A percentile compares a stretch with the other conserved stretches of the same genome.
These are phyloP conservation scores for Sebastes wilsoni DNA, from an alignment of 2,797 vertebrate genomes.

Conservation along the genomic window DNA sequence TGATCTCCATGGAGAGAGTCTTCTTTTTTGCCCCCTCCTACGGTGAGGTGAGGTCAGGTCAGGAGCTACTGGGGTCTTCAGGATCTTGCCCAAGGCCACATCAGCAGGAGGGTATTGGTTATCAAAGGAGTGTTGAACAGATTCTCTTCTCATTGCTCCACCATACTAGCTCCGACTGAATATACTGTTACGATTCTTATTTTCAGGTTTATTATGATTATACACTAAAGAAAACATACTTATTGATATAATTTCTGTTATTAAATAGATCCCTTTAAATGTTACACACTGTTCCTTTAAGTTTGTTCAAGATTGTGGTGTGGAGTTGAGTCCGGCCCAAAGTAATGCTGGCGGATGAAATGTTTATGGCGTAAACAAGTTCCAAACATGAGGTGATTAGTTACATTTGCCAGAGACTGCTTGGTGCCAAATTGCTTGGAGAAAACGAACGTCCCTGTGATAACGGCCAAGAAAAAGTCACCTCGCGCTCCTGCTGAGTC, in stretches of 20 bases:
- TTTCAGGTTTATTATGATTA: too few species aligned
- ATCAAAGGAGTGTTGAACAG: not conserved
- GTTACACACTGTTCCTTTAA: not conserved
- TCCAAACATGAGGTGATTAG: conserved; percentile 50
- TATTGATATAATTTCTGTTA: too few species aligned
- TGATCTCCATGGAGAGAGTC: not conserved
- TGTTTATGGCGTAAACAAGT: conserved; percentile 25
- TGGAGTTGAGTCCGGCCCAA: conserved; percentile 12
- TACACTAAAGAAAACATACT: too few species aligned
- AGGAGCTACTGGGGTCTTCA: not conserved
- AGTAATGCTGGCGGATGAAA: conserved; percentile 18
- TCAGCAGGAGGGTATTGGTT: not conserved
- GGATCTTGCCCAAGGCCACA: not conserved
- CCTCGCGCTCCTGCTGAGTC: conserved; percentile 43
- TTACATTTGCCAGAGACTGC: conserved; percentile 31
- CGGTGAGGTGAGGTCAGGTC: not conserved
- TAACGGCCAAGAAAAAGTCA: conserved; percentile 60
- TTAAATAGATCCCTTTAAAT: too few species aligned
- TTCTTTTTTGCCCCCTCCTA: not conserved
- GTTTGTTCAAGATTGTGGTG: conserved; percentile 12
- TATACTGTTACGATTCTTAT: not conserved
- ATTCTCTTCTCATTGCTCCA: not conserved
- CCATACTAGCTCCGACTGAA: not conserved
- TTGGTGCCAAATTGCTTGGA: conserved; percentile 47
- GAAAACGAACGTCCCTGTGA: not conserved